Evolutionary conservation across 2,888 invertebrate genomes (phyloP), one percentile per base, ranked within the genome.

Genomic region (Strigamia maritima): DNA sequence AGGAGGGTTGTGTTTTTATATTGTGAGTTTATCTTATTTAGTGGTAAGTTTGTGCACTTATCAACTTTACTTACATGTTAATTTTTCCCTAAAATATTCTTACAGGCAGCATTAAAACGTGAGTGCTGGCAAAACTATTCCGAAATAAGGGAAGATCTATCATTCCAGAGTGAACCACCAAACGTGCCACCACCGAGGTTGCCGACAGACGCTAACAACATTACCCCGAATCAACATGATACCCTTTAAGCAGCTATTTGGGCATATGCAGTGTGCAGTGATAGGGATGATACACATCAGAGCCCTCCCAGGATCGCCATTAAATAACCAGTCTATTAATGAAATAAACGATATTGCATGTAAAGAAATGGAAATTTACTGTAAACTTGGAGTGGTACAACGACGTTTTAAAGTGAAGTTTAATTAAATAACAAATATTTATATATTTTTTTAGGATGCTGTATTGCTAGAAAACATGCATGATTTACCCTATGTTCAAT

Each of bases 391-490:
- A 16, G 74, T 74, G 14, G 74, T 74, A 19, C 6, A 16, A 35
- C 35, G 10, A 35, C 4, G 10, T 35, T 4, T 35, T 35, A 35
- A 35, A 35, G 6, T 49, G 49, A 49, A 7, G 14, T 40, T 49
- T 8, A 4, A 49, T n/a, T 12, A 49, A 49, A 4, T 12, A 49
- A 4, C 6, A 3, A 49, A 4, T 49, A 14, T 40, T 7, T 40
- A 40, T 40, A 49, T 49, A 4, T 49, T 19, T n/a, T 7, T 74
- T 38, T 31, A 93, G 92, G 91, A 93, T 85, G 91, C 89, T 1
- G 86, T 93, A 28, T 83, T 93, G 54, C 86, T 94, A 14, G 93
- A 93, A 87, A 93, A 93, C 84, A 93, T 93, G 93, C 90, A 92
- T 83, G 93, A 93, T 84, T 85, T 92, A 26, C 93, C 93, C 0